A percentile compares a stretch with the other conserved stretches of the same genome.
These are phyloP conservation scores for Apostichopus leukothele DNA, from an alignment of 53 echinoderm and acorn worm genomes.

Conservation along the genomic window DNA sequence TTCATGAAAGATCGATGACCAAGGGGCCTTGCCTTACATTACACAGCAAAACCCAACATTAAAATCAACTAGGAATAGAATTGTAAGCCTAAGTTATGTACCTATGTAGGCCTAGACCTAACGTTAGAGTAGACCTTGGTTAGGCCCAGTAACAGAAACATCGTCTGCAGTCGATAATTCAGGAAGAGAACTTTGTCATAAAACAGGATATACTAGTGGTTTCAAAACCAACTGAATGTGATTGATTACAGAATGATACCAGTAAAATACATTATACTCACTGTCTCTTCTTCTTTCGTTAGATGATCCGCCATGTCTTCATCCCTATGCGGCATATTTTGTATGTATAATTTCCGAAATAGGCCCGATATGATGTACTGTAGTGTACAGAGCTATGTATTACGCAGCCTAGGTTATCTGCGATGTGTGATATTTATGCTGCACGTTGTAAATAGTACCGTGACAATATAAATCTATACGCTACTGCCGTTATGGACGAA, in stretches of 20 bases:
- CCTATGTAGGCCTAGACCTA: too few species aligned
- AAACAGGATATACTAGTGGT: not conserved
- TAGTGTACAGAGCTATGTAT: too few species aligned
- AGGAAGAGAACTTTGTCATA: too few species aligned
- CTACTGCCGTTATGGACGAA: not conserved
- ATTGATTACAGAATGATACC: not conserved
- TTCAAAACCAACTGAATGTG: not conserved
- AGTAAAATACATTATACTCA: not conserved
- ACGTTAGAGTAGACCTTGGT: too few species aligned
- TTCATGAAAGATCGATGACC: too few species aligned
- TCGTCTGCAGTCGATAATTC: too few species aligned
- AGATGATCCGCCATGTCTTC: constrained; percentile 34
- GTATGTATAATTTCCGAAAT: not conserved
- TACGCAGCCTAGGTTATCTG: not conserved
- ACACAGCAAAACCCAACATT: too few species aligned
- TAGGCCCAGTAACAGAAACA: too few species aligned
- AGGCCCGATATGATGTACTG: too few species aligned
- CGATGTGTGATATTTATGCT: not conserved
- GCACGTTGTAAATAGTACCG: not conserved
- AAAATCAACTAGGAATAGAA: too few species aligned
- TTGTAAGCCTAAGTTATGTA: too few species aligned
- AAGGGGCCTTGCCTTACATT: too few species aligned
- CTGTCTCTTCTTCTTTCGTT: constrained; percentile 42
- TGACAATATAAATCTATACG: not conserved
- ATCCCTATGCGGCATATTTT: constrained; percentile 32